A percentile compares a stretch with the other conserved stretches of the same genome.
Conservation (phyloP, 2,797 vertebrate genomes). For the Paratrypauchen microcephalus region DNA sequence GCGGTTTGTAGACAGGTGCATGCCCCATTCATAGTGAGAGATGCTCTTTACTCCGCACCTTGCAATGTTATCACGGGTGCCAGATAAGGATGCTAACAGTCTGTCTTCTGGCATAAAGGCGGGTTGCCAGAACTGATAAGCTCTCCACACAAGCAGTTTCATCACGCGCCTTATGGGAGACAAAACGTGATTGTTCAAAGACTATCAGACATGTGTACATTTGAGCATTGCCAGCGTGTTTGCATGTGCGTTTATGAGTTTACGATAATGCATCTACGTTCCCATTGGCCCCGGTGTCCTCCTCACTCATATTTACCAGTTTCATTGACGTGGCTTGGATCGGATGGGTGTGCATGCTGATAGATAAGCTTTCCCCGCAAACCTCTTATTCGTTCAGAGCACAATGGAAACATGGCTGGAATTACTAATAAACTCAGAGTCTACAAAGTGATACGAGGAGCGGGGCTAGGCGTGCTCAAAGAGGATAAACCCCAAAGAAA, state of each 20-base stretch:
- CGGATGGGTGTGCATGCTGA: slow-evolving; percentile 40
- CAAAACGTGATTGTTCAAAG: slow-evolving; percentile 46
- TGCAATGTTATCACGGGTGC: slow-evolving; percentile 47
- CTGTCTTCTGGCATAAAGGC: slow-evolving; percentile 13
- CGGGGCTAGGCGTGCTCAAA: slow-evolving; percentile 35
- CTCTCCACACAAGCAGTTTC: slow-evolving; percentile 49
- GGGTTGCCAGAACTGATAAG: slow-evolving; percentile 59
- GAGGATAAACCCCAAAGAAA: slow-evolving; percentile 18
- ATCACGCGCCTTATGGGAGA: slow-evolving; percentile 50
- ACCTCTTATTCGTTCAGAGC: slow-evolving; percentile 58
- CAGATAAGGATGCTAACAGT: slow-evolving; percentile 52
- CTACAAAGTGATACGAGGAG: slow-evolving; percentile 44
- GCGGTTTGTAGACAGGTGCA: slow-evolving; percentile 29
- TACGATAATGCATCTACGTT: slow-evolving; percentile 19
- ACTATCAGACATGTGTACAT: slow-evolving; percentile 44
- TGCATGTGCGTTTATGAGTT: slow-evolving; percentile 19
- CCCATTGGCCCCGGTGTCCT: slow-evolving; percentile 13
- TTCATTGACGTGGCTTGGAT: slow-evolving; percentile 25
- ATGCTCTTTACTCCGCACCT: slow-evolving; percentile 38
- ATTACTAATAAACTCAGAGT: slow-evolving; percentile 67
- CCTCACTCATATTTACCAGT: slow-evolving; percentile 33
- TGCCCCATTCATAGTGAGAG: slow-evolving; percentile 49
- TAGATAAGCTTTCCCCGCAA: slow-evolving; percentile 66
- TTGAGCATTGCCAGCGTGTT: slow-evolving; percentile 20
- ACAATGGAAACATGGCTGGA: slow-evolving; percentile 65